phyloP scores from a whole-genome alignment of 2,888 invertebrate genomes.

The Sympetrum striolatum region DNA sequence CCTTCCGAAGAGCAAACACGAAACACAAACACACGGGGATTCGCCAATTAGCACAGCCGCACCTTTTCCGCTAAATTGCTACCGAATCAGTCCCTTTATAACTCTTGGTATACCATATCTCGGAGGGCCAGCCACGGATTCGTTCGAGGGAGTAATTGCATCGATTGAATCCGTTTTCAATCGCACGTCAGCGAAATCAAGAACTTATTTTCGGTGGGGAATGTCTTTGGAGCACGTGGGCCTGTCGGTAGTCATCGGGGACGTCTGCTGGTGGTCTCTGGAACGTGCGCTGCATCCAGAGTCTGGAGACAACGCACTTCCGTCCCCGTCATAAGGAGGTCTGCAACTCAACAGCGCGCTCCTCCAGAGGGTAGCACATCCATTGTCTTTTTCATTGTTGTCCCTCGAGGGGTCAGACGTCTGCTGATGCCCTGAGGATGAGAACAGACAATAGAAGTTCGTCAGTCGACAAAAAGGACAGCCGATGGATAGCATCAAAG shows the following conservation, averaged over 20 bases:
- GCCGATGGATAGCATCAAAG: neutral
- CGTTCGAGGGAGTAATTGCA: too few species aligned
- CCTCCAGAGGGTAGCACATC: neutral
- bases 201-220: too few species aligned
- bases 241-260: too few species aligned
- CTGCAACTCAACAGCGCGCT: neutral
- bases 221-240: too few species aligned
- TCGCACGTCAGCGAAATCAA: too few species aligned
- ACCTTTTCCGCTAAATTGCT: neutral
- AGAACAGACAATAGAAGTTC: neutral
- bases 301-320: neutral
- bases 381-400: neutral
- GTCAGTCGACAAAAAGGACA: neutral
- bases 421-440: neutral
- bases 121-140: too few species aligned
- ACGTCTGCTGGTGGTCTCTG: too few species aligned
- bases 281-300: too few species aligned
- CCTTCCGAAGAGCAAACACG: neutral
- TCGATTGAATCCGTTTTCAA: too few species aligned
- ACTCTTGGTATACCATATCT: too few species aligned
- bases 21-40: neutral
- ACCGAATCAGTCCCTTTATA: too few species aligned
- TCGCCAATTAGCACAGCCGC: neutral
- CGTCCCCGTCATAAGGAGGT: neutral
- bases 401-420: neutral